Percentiles rank a stretch among this genome's conserved stretches.
These are phyloP conservation scores for Aphidius gifuensis DNA, from an alignment of 1,140 invertebrate genomes.

Conservation along the genomic window DNA sequence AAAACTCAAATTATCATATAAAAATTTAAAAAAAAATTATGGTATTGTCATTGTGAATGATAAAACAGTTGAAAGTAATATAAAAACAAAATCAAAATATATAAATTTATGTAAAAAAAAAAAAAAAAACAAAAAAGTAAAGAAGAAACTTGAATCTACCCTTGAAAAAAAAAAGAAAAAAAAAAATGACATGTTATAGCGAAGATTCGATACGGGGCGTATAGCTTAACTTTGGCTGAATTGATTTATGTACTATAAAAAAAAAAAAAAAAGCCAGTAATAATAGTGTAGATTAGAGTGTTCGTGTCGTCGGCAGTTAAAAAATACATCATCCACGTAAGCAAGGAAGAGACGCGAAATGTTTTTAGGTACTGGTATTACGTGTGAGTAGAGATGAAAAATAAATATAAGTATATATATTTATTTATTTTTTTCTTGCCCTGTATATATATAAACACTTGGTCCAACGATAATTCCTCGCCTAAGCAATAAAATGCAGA, in stretches of 20 bases:
- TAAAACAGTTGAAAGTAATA: too few relatives aligned
- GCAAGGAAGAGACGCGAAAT: conserved; percentile 6
- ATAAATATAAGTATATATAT: conserved; percentile 7
- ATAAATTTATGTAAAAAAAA: too few relatives aligned
- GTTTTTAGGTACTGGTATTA: background rate
- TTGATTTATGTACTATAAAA: conserved; percentile 45
- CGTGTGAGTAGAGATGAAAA: background rate
- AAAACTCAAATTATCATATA: too few relatives aligned
- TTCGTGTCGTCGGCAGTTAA: conserved; percentile 42
- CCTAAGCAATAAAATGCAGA: conserved; percentile 41
- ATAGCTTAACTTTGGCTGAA: conserved; percentile 27
- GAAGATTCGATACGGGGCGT: conserved; percentile 36
- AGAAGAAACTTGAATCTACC: too few relatives aligned
- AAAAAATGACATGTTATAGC: too few relatives aligned
- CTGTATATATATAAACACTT: background rate
- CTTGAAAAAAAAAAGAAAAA: too few relatives aligned
- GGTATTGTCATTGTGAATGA: too few relatives aligned
- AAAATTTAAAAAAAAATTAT: too few relatives aligned
- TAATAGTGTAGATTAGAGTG: conserved; percentile 42
- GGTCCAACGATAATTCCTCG: conserved; percentile 5
- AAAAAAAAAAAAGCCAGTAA: conserved; percentile 35
- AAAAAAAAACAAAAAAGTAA: too few relatives aligned
- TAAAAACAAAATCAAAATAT: too few relatives aligned
- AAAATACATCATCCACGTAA: conserved; percentile 37
- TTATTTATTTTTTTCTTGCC: conserved; percentile 3